phyloP scores from a whole-genome alignment of 2,888 invertebrate genomes.

The Aphrophora alni region DNA sequence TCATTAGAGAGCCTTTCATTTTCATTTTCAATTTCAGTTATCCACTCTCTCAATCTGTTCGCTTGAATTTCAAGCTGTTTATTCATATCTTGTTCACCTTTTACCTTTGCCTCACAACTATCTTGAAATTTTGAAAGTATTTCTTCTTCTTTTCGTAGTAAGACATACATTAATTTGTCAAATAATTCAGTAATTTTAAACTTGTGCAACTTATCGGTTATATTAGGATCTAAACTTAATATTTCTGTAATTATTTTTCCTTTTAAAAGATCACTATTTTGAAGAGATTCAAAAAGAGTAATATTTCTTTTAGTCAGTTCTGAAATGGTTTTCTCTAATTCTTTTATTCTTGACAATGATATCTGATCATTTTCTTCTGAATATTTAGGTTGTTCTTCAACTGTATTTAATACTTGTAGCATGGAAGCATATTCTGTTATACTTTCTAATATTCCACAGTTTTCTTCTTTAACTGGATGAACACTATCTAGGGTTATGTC shows the following conservation, averaged over 20 bases:
- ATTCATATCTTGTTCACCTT: background rate
- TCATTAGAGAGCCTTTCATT: background rate
- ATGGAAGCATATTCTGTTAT: too few species aligned
- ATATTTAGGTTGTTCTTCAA: too few species aligned
- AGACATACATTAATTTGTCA: constrained; percentile 22
- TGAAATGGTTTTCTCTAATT: background rate
- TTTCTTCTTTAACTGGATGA: too few species aligned
- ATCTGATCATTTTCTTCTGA: too few species aligned
- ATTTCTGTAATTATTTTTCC: background rate
- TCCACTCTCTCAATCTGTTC: background rate
- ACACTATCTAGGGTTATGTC: too few species aligned
- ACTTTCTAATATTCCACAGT: too few species aligned
- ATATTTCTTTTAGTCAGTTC: background rate
- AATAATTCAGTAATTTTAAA: background rate
- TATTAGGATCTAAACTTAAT: background rate
- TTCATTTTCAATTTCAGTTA: background rate
- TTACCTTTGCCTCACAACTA: constrained; percentile 14
- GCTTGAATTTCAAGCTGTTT: background rate
- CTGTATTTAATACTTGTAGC: too few species aligned
- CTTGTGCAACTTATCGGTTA: background rate
- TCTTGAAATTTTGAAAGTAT: constrained; percentile 12
- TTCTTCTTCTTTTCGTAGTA: constrained; percentile 25
- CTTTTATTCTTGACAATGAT: too few species aligned
- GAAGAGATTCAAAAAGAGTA: background rate
- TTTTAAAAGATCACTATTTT: background rate